Evolutionary conservation across 2,888 invertebrate genomes (phyloP).

Genomic region (Zygogramma bicolorata): DNA sequence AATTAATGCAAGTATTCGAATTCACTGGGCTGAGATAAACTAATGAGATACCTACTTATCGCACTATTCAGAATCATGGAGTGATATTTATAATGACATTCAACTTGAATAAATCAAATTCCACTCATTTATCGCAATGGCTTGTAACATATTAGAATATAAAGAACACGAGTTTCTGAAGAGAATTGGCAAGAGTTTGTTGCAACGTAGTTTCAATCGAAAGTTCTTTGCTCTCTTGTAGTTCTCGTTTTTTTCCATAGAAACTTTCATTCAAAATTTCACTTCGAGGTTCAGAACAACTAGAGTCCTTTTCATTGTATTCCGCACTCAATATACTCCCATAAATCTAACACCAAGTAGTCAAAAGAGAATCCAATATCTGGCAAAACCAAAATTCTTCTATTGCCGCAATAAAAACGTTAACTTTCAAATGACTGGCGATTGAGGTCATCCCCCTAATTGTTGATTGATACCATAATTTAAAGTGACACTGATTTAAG

Average conservation of each 20-base stretch:
- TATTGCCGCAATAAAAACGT: constrained; percentile 21
- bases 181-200: no score
- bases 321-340: not conserved
- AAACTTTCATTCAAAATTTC: not conserved
- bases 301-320: not conserved
- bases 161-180: no score
- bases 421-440: constrained; percentile 17
- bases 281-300: not conserved
- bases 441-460: constrained; percentile 21
- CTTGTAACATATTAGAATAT: no score
- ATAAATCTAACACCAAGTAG: not conserved
- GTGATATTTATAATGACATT: no score
- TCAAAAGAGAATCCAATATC: not conserved
- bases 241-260: not conserved
- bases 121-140: no score
- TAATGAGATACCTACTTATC: no score
- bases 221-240: not conserved
- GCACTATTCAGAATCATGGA: no score
- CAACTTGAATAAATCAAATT: no score
- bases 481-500: constrained; percentile 24
- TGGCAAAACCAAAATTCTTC: not conserved
- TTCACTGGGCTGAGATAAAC: not conserved
- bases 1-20: not conserved
- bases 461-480: constrained; percentile 24
- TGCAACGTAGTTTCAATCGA: not conserved